Conservation (phyloP, 2,888 invertebrate species). For the Hesperia comma region DNA sequence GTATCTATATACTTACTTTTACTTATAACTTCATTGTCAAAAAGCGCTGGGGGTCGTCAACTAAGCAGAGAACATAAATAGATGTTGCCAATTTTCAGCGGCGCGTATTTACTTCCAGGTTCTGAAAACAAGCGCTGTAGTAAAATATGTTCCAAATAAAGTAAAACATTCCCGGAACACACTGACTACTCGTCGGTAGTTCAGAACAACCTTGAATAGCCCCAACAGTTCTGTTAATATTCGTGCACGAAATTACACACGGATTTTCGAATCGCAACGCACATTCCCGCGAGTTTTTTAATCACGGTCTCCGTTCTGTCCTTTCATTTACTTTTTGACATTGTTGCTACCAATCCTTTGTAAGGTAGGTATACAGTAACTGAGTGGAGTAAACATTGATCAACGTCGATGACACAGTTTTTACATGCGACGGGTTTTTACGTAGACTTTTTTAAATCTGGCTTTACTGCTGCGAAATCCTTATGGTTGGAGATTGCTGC, state of each 20-base stretch:
- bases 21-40: no score
- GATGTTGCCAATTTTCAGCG: background rate
- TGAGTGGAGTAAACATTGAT: background rate
- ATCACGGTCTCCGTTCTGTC: conserved; percentile 18
- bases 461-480: no score
- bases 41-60: no score
- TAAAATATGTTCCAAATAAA: conserved; percentile 1
- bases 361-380: background rate
- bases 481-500: no score
- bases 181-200: conserved; percentile 4
- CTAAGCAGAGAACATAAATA: no score
- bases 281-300: conserved; percentile 23
- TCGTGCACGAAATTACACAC: conserved; percentile 24
- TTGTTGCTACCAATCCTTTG: conserved; percentile 1
- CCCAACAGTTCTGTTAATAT: conserved; percentile 26
- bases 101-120: background rate
- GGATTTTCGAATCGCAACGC: conserved; percentile 3
- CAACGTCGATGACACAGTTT: background rate
- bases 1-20: no score
- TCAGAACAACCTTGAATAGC: conserved; percentile 16
- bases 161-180: conserved; percentile 1
- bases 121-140: background rate
- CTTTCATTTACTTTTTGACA: conserved; percentile 13
- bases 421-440: background rate
- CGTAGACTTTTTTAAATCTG: no score